Conservation (phyloP, 2,888 invertebrate species). For the Caenorhabditis doughertyi region DNA sequence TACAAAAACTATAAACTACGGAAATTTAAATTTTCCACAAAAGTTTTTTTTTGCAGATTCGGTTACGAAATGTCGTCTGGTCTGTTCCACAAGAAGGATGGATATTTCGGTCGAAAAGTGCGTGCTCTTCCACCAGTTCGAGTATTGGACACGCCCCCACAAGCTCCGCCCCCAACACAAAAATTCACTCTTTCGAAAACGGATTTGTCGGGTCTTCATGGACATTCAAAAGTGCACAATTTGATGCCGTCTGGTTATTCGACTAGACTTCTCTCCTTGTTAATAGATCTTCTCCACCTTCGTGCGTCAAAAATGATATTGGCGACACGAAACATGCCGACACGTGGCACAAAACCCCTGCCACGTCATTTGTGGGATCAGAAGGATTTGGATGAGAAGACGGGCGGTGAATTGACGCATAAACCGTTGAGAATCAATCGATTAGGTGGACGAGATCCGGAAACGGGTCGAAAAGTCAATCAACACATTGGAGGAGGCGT, state of each 20-base stretch:
- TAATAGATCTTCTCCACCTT: no score
- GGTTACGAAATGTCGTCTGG: constrained; percentile 82
- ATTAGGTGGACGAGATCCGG: constrained; percentile 81
- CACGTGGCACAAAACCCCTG: constrained; percentile 79
- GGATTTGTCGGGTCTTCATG: constrained; percentile 75
- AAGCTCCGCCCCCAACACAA: constrained; percentile 72
- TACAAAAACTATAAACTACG: no score
- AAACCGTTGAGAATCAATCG: constrained; percentile 77
- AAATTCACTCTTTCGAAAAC: constrained; percentile 77
- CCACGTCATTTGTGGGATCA: constrained; percentile 79
- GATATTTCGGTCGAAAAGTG: constrained; percentile 80
- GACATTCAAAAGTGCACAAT: no score
- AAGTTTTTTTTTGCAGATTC: constrained; percentile 71
- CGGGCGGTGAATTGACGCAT: constrained; percentile 78
- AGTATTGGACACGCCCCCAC: constrained; percentile 73
- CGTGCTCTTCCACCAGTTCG: constrained; percentile 81
- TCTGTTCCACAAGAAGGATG: constrained; percentile 81
- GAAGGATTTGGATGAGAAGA: constrained; percentile 75
- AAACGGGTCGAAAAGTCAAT: constrained; percentile 78
- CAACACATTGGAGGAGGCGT: constrained; percentile 82
- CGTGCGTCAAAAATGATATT: constrained; percentile 17
- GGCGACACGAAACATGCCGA: constrained; percentile 68
- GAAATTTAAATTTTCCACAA: no score
- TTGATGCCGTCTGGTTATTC: no score
- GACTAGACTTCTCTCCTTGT: no score